These are phyloP conservation scores for Onychomys arenicola DNA, from an alignment of 2,797 vertebrate species.

Conservation along the genomic window DNA sequence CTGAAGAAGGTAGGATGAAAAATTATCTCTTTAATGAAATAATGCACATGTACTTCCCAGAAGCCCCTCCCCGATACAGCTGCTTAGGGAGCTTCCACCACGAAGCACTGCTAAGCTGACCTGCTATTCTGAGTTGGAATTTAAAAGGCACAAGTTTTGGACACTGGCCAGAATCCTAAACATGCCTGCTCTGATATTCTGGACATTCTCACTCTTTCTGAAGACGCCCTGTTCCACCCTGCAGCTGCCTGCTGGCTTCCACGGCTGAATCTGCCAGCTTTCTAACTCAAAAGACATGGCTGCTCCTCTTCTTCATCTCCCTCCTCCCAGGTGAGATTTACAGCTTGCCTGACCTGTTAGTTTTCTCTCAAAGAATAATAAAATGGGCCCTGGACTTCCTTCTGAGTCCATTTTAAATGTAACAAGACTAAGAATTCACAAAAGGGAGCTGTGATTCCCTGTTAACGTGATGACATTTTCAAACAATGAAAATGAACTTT, in stretches of 20 bases:
- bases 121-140: background rate
- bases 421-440: background rate
- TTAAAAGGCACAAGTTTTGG: background rate
- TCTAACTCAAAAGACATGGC: background rate
- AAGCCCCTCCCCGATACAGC: background rate
- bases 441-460: background rate
- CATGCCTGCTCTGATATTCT: background rate
- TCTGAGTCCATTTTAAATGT: background rate
- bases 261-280: background rate
- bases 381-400: background rate
- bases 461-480: background rate
- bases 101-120: background rate
- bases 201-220: background rate
- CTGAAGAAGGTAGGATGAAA: background rate
- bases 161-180: background rate
- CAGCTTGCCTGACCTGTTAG: background rate
- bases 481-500: constrained; percentile 3
- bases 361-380: background rate
- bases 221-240: background rate
- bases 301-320: background rate
- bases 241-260: background rate
- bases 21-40: background rate
- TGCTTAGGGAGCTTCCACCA: background rate
- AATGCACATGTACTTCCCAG: background rate
- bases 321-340: background rate